Base-by-base conservation (phyloP, 92 coral and sea anemone species). In the Desmophyllum pertusum region DNA sequence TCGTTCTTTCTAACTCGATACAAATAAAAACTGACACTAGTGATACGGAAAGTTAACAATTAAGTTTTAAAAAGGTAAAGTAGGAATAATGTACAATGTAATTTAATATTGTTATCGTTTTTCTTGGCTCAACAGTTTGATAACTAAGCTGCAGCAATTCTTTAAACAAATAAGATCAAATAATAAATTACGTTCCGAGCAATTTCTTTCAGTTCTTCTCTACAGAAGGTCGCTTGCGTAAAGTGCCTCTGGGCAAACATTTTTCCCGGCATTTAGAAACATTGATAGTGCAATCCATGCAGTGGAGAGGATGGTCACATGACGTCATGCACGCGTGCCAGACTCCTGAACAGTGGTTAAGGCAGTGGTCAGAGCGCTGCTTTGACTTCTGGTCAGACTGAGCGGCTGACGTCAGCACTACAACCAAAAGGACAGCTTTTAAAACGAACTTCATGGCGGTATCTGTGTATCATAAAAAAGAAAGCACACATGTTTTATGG, bases 311-410 rank as follows among this genome's bases (percentile, higher is more conserved):
- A 42, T 79, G 43, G 45, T 66, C 45, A 48, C 83, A 79, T 33
- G 65, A 79, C 38, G 83, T 65, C 83, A 79, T 79, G 29, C 83
- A 79, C 21, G 83, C 83, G 37, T 17, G 75, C 83, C 83, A 79
- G 2, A 33, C 39, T 31, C 75, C 83, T 21, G 83, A 11, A 38
- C 83, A 79, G 3, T 66, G 75, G 36, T 5, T 19, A 67, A 79
- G 75, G 57, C 75, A 79, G 6, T 17, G 61, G 4, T 67, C n/a
- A 14, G 75, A 15, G 6, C 10, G 75, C 18, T 5, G 43, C 35
- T 30, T 21, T 29, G 83, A 33, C 45, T 48, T 66, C 45, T 33
- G 10, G 65, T 48, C 17, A 35, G 6, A 42, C 13, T 36, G 41
- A 21, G 75, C 63, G 57, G 63, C 41, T 79, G 62, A 43, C 37